Base-by-base conservation (phyloP, 1,140 invertebrate species). In the Pomacea maculata region DNA sequence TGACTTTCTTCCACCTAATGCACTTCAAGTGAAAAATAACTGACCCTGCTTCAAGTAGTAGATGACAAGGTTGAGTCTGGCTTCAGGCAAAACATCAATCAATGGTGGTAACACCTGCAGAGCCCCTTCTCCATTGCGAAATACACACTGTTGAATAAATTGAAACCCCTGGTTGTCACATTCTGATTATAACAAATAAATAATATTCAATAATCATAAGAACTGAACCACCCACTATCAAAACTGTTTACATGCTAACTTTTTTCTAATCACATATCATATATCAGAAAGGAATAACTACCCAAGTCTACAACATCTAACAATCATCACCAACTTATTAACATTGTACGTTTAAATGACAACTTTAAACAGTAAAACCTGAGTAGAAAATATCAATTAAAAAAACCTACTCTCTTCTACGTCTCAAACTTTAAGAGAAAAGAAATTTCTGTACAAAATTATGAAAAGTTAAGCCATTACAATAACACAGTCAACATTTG, bases 81-180 rank as follows among this genome's bases (percentile, higher is more conserved):
- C 98, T 93, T 99, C 98, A 15, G 98, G 97, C 79, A 99, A 96
- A 0, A 99, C 95, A 91, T 99, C 97, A 7, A 99, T 95, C 25
- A 99, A 91, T 55, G 95, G 94, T 1, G 98, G 98, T 67, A 99
- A 92, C 21, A 98, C 94, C 93, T 97, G 93, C 57, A 99, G 92
- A 9, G 98, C 97, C 17, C 97, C 97, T 91, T 99, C 97, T 0
- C 98, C 98, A 83, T 95, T 95, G 84, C 96, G 93, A 90, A 99
- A 99, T 17, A 99, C 98, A 80, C 93, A 92, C 92, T 93, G 84
- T 34, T 29, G 21, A 70, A 70, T 1, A 70, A 34, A 21, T 8
- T 70, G 1, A 11, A 12, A 17, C 11, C 45, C 17, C 19, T 52
- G 65, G 0, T 15, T 14, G 6, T 79, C 15, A 21, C 14, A 21